Evolutionary conservation across 2,888 invertebrate genomes (phyloP), one percentile per base, ranked within the genome.

Genomic region (Eurytoma adleriae): DNA sequence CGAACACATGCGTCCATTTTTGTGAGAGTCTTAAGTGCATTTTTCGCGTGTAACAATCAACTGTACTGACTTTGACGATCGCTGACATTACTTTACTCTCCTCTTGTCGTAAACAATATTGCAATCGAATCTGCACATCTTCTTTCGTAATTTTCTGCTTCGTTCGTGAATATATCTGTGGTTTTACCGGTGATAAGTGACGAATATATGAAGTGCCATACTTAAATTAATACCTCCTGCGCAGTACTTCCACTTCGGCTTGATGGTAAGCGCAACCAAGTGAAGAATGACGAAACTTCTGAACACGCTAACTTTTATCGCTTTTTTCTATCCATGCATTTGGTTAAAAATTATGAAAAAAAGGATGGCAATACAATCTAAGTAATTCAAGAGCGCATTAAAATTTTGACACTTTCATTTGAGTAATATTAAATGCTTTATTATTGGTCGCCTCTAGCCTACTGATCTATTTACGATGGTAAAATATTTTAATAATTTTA

Each of bases 191-290:
- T 40, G 10, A 20, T 50, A 78, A 40, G 30, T 69, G 59, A 78
- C 78, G 73, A 79, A 79, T 77, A 88, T 90, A 90, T 90, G 89
- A 90, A 90, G 90, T 90, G 89, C 89, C 89, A 88, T 88, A 89
- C 88, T 82, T 70, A 77, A 40, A 40, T 40, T 40, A 68, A 68
- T 67, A 68, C 59, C 24, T 76, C 68, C 24, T 50, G 20, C 56
- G 48, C 20, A 59, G 67, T 62, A 76, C 48, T 54, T 68, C 59
- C 68, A 70, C 50, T 66, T 30, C 50, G 57, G 56, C 20, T 40
- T 59, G 66, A 24, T 30, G 50, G 1, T 18, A 78, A 78, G 70
- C 50, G 10, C n/a, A 13, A n/a, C 24, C 3, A 50, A 67, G 48
- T 66, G 27, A 69, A 30, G 67, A 54, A 20, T 16, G 54, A 16